Percentiles rank a stretch among this genome's conserved stretches.
Conservation (phyloP, 2,113 vertebrate genomes). For the Galeopterus variegatus region DNA sequence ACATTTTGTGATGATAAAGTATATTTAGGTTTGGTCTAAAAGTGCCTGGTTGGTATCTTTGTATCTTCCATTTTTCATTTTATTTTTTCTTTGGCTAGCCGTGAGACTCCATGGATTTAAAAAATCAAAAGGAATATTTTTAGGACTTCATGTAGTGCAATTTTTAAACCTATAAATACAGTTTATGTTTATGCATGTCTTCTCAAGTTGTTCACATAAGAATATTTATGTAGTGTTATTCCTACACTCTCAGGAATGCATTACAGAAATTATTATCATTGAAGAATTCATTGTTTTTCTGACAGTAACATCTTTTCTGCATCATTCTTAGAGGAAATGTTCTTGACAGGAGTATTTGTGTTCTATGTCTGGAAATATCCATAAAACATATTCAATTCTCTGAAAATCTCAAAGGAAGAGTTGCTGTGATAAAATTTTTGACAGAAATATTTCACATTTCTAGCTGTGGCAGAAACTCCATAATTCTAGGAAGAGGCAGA, state of each 20-base stretch:
- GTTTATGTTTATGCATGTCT: conserved; percentile 79
- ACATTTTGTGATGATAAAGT: neutral
- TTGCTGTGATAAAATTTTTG: conserved; percentile 67
- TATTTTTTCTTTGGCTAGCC: conserved; percentile 32
- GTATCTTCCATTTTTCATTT: conserved; percentile 49
- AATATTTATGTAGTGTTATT: conserved; percentile 77
- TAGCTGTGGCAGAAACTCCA: conserved; percentile 28
- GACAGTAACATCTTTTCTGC: conserved; percentile 61
- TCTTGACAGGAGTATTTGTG: conserved; percentile 76
- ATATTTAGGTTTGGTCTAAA: conserved; percentile 50
- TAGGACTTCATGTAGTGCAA: conserved; percentile 44
- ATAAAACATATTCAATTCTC: conserved; percentile 67
- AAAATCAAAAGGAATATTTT: conserved; percentile 66
- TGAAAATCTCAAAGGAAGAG: conserved; percentile 71
- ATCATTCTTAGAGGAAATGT: conserved; percentile 71
- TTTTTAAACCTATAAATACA: conserved; percentile 74
- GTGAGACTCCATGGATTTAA: conserved; percentile 61
- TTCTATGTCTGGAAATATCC: conserved; percentile 64
- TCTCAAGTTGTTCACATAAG: conserved; percentile 70
- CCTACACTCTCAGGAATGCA: conserved; percentile 42
- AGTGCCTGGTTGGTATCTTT: conserved; percentile 38
- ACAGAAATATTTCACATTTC: conserved; percentile 69
- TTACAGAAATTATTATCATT: conserved; percentile 72
- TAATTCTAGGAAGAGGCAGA: neutral
- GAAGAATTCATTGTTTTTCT: conserved; percentile 74